Evolutionary conservation across 64 coral and sea anemone species (phyloP).

Genomic region (Dendronephthya gigantea): DNA sequence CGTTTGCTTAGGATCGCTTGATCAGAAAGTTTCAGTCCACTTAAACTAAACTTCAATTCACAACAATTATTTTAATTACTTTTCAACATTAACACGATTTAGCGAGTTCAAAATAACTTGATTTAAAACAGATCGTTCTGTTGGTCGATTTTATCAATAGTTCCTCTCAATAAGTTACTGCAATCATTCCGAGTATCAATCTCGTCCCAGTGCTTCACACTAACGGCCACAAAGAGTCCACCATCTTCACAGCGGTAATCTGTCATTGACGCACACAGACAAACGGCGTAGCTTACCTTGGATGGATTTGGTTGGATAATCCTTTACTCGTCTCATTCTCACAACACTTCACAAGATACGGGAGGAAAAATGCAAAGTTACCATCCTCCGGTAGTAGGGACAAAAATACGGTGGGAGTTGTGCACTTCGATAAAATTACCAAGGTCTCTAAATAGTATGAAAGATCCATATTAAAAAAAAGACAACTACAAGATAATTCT

Average conservation of each 20-base stretch:
- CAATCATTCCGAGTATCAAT: too few species aligned
- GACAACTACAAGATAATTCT: background rate
- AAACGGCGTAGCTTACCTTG: background rate
- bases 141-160: too few species aligned
- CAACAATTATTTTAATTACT: too few species aligned
- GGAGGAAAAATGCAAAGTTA: background rate
- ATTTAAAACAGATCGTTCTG: too few species aligned
- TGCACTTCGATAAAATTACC: background rate
- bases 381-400: background rate
- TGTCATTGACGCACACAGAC: background rate
- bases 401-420: background rate
- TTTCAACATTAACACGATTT: too few species aligned
- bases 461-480: background rate
- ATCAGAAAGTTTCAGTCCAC: too few species aligned
- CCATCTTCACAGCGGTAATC: background rate
- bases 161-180: too few species aligned
- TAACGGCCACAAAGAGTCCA: too few species aligned
- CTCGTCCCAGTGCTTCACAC: too few species aligned
- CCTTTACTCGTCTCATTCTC: background rate
- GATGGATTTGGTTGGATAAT: background rate
- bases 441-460: background rate
- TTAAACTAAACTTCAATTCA: too few species aligned
- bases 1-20: too few species aligned
- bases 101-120: too few species aligned
- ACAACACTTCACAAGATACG: background rate